Percentiles rank a stretch among this genome's conserved stretches.
phyloP scores from a whole-genome alignment of 2,797 vertebrate species.

The Pristis pectinata region DNA sequence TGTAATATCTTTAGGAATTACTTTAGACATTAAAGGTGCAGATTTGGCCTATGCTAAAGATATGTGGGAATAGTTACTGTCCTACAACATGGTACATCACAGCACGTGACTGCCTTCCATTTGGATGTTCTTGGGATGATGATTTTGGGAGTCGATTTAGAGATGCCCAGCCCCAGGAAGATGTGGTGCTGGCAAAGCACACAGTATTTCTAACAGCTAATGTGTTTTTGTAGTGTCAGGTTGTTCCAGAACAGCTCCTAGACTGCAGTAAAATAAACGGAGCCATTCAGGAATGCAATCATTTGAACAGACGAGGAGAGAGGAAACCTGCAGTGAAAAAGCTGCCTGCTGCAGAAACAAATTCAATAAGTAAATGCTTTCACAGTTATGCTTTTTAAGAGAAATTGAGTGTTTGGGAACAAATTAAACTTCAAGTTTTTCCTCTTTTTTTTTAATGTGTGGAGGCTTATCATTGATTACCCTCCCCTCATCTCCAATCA shows the following conservation, averaged over 20 bases:
- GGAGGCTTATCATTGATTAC: background rate
- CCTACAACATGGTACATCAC: background rate
- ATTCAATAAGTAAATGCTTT: background rate
- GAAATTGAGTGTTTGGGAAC: background rate
- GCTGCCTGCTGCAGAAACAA: background rate
- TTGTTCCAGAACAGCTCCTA: background rate
- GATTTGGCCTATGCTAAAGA: background rate
- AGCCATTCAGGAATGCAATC: background rate
- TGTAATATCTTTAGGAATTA: background rate
- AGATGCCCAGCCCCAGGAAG: background rate
- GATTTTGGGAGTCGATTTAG: background rate
- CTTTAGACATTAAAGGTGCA: background rate
- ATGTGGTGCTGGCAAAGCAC: background rate
- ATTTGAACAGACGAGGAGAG: background rate
- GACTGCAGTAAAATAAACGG: background rate
- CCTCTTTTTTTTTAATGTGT: background rate
- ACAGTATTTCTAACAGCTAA: background rate
- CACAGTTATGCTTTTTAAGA: background rate
- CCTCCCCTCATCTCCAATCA: background rate
- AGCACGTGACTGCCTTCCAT: background rate
- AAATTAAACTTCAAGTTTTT: background rate
- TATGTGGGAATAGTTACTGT: background rate
- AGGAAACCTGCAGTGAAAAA: background rate
- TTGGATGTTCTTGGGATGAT: background rate
- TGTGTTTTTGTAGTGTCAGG: background rate